Conservation (phyloP, 2,888 invertebrate species). For the Xiphydria camelus region DNA sequence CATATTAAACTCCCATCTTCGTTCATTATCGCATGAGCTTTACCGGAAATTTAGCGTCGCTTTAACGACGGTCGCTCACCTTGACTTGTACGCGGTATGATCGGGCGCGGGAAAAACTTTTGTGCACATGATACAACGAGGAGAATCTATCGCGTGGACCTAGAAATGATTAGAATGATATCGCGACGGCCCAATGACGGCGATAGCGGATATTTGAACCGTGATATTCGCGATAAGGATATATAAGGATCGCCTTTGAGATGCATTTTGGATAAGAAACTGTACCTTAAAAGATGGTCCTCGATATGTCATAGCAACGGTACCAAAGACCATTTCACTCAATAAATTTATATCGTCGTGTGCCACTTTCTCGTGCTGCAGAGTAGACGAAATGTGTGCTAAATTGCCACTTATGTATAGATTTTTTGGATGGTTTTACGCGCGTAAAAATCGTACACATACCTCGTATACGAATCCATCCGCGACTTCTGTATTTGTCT, state of each 20-base stretch:
- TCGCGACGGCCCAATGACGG: background rate
- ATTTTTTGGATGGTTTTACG: too few relatives aligned
- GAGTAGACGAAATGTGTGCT: too few relatives aligned
- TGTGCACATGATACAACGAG: constrained; percentile 57
- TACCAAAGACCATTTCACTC: constrained; percentile 92
- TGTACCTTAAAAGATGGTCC: constrained; percentile 83
- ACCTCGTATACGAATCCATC: constrained; percentile 71
- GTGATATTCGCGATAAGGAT: too few relatives aligned
- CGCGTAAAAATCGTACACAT: too few relatives aligned
- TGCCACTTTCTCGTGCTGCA: constrained; percentile 61
- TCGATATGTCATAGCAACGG: constrained; percentile 85
- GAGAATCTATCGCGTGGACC: constrained; percentile 60
- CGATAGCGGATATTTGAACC: too few relatives aligned
- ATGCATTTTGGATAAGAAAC: too few relatives aligned
- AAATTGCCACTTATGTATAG: too few relatives aligned
- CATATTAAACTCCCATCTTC: too few relatives aligned
- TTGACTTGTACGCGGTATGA: constrained; percentile 39
- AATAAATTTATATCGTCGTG: constrained; percentile 70
- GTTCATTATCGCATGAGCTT: too few relatives aligned
- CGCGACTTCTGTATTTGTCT: constrained; percentile 61
- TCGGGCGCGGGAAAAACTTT: constrained; percentile 53
- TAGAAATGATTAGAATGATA: constrained; percentile 21
- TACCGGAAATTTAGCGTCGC: too few relatives aligned
- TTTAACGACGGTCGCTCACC: too few relatives aligned
- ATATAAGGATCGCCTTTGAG: too few relatives aligned